phyloP scores from a whole-genome alignment of 2,888 invertebrate species.

The Halictus ligatus region DNA sequence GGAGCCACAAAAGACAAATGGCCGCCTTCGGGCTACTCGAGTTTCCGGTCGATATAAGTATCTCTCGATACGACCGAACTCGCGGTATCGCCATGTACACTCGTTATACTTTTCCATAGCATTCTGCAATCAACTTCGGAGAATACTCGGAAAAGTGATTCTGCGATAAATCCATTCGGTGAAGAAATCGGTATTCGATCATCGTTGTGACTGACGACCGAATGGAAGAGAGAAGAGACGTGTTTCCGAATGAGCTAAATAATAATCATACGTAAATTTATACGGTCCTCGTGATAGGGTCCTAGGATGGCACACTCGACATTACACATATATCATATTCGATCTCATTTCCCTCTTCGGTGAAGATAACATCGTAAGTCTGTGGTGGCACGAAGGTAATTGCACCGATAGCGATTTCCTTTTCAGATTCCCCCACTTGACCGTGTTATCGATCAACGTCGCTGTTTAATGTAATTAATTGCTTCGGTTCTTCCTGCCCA shows the following conservation, averaged over 20 bases:
- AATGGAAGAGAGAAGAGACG: not conserved
- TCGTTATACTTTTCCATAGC: not conserved
- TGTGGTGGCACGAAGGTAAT: slow-evolving; percentile 15
- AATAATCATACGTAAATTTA: slow-evolving; percentile 31
- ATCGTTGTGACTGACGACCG: not conserved
- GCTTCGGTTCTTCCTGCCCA: not conserved
- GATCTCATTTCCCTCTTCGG: slow-evolving; percentile 29
- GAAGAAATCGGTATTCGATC: not conserved
- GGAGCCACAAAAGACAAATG: slow-evolving; percentile 29
- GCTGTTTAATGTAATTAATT: not conserved
- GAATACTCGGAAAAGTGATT: slow-evolving; percentile 19
- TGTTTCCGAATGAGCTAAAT: not conserved
- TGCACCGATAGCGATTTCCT: slow-evolving; percentile 38
- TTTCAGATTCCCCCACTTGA: slow-evolving; percentile 16
- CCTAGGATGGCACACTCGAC: slow-evolving; percentile 8
- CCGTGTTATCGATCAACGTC: slow-evolving; percentile 26
- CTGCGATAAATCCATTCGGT: slow-evolving; percentile 6
- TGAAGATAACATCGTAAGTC: slow-evolving; percentile 38
- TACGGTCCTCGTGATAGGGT: slow-evolving; percentile 18
- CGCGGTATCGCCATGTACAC: slow-evolving; percentile 16
- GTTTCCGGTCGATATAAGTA: slow-evolving; percentile 55
- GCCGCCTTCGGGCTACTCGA: slow-evolving; percentile 42
- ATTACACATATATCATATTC: not conserved
- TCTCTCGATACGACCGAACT: slow-evolving; percentile 30
- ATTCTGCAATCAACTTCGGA: slow-evolving; percentile 7